phyloP scores from a whole-genome alignment of 2,888 invertebrate genomes.

The Ochlodes sylvanus region DNA sequence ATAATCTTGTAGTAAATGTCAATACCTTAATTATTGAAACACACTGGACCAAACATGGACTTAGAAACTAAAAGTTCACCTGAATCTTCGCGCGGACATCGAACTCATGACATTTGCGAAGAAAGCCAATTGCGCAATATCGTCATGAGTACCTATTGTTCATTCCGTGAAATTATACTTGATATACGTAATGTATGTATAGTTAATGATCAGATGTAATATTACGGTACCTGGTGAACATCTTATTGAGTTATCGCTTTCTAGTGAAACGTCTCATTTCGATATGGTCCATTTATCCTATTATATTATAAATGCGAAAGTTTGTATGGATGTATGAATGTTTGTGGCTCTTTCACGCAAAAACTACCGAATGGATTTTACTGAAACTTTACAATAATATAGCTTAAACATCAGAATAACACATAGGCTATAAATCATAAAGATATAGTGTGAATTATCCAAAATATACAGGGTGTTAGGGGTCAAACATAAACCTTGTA shows the following conservation, averaged over 20 bases:
- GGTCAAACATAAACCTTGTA: too few species aligned
- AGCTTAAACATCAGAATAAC: too few species aligned
- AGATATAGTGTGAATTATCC: too few species aligned
- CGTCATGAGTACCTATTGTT: slow-evolving; percentile 36
- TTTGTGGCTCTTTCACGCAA: too few species aligned
- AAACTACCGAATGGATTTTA: too few species aligned
- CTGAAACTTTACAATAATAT: too few species aligned
- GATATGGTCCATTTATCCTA: too few species aligned
- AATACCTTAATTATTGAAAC: background rate
- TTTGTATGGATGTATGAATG: too few species aligned
- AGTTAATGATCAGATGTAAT: slow-evolving; percentile 17
- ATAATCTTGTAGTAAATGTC: background rate
- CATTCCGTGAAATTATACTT: slow-evolving; percentile 21
- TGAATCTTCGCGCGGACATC: slow-evolving; percentile 35
- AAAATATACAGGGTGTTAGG: too few species aligned
- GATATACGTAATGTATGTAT: slow-evolving; percentile 23
- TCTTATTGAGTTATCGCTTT: background rate
- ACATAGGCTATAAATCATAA: too few species aligned
- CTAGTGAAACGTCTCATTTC: background rate
- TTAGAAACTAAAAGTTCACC: slow-evolving; percentile 28
- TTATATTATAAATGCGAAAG: too few species aligned
- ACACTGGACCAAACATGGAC: slow-evolving; percentile 27
- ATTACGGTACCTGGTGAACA: background rate
- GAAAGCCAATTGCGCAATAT: slow-evolving; percentile 45
- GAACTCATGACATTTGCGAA: slow-evolving; percentile 48